phyloP scores from a whole-genome alignment of 2,113 vertebrate genomes.

The Oenanthe oenanthe region DNA sequence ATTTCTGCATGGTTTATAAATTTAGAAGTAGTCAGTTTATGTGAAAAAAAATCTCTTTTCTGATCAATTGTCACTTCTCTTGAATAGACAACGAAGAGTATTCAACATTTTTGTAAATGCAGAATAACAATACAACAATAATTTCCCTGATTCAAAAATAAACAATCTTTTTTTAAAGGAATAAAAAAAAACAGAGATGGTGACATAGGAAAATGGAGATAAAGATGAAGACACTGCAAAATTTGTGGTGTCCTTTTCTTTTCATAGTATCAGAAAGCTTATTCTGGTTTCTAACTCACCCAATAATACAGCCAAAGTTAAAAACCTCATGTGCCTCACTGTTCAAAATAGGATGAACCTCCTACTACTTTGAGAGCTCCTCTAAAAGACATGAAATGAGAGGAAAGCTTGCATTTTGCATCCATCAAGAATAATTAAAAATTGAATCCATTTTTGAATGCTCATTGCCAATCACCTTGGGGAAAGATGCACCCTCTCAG shows the following conservation, averaged over 20 bases:
- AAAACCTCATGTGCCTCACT: neutral
- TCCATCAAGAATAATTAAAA: neutral
- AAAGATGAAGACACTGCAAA: neutral
- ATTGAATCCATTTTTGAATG: neutral
- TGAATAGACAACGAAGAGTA: neutral
- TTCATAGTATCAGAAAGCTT: neutral
- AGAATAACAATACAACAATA: neutral
- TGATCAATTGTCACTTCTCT: neutral
- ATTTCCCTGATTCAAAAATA: neutral
- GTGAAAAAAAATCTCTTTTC: neutral
- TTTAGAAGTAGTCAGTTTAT: neutral
- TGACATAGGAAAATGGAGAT: neutral
- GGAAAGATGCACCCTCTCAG: neutral
- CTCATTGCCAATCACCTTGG: rapidly evolving
- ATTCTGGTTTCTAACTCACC: neutral
- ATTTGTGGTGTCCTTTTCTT: neutral
- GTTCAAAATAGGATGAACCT: neutral
- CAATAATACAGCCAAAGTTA: neutral
- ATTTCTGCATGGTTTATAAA: neutral
- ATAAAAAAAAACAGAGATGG: neutral
- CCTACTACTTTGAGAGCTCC: neutral
- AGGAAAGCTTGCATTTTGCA: neutral
- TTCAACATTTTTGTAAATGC: neutral
- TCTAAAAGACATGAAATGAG: neutral
- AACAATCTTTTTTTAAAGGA: neutral